A percentile compares a stretch with the other conserved stretches of the same genome.
These are phyloP conservation scores for Craseonycteris thonglongyai DNA, from an alignment of 2,113 vertebrate species.

Conservation along the genomic window DNA sequence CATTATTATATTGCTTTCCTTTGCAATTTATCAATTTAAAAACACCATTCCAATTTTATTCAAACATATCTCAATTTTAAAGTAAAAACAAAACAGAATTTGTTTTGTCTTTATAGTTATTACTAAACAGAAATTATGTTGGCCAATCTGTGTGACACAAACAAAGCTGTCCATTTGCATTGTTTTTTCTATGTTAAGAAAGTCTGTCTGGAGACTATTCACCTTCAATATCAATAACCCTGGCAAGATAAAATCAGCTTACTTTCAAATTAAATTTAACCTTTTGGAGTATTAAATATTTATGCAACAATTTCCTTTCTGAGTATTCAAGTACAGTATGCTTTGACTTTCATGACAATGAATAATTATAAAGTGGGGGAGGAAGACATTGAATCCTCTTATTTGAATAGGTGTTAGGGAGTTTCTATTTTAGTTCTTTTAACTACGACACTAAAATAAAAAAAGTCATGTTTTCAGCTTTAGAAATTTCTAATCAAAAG, in stretches of 20 bases:
- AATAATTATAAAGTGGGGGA: conserved; percentile 9
- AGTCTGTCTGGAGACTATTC: neutral
- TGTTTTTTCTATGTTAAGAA: neutral
- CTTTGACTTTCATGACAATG: conserved; percentile 39
- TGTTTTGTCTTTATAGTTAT: neutral
- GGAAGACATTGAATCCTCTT: neutral
- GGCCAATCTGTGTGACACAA: neutral
- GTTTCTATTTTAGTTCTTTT: conserved; percentile 3
- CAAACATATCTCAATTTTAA: neutral
- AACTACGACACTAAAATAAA: neutral
- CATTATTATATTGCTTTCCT: neutral
- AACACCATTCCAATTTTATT: neutral
- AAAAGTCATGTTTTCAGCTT: neutral
- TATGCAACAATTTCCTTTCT: conserved; percentile 53
- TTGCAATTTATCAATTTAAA: neutral
- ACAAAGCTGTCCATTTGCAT: neutral
- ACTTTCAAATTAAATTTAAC: conserved; percentile 63
- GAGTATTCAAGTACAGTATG: neutral
- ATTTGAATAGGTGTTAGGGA: neutral
- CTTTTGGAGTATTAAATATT: conserved; percentile 67
- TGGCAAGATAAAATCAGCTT: conserved; percentile 41
- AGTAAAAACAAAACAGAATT: neutral
- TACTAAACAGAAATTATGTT: neutral
- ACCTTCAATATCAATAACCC: conserved; percentile 23
- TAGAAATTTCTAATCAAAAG: conserved; percentile 24